Evolutionary conservation across 1,140 invertebrate genomes (phyloP), one percentile per base, ranked within the genome.

Genomic region (Macrotrachela quadricornifera): DNA sequence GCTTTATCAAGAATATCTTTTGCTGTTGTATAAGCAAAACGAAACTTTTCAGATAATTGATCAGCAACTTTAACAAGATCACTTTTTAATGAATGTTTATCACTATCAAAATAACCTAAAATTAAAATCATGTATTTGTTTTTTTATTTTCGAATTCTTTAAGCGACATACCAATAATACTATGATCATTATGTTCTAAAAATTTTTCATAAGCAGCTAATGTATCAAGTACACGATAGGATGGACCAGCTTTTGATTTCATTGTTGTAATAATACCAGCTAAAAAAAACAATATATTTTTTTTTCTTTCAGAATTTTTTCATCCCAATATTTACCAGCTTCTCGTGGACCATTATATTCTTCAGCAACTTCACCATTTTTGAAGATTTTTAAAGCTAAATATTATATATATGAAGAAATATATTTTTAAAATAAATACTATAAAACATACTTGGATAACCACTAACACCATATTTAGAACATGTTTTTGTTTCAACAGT

Each of bases 341-440:
- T 97, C 87, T 64, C 94, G 78, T 21, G 87, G 87, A 13, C 91
- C 94, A 71, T 83, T 85, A 70, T 97, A 99, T 57, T 99, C 92
- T 59, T 79, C 75, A 9, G 81, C 78, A 18, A 90, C 62, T 67
- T 94, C 82, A 58, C 86, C 86, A 61, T 80, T 79, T 46, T 65
- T 67, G 76, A 97, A 97, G 56, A 97, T 94, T 70, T 97, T 97
- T 44, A 99, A 68, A 43, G 53, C 21, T 30, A 30, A 30, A 4
- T 8, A 30, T 30, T 8, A 30, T 8, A 30, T 4, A 30, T 30
- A 8, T 30, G 3, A 30, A 30, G 2, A 30, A 4, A 30, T 30
- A 30, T 30, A 30, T 4, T 4, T 4, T 30, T 30, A 2, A 30
- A 30, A 30, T 30, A 30, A 30, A 30, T n/a, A 30, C 21, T 4